These are phyloP conservation scores for Caerostris darwini DNA, from an alignment of 1,140 invertebrate species.

Conservation along the genomic window DNA sequence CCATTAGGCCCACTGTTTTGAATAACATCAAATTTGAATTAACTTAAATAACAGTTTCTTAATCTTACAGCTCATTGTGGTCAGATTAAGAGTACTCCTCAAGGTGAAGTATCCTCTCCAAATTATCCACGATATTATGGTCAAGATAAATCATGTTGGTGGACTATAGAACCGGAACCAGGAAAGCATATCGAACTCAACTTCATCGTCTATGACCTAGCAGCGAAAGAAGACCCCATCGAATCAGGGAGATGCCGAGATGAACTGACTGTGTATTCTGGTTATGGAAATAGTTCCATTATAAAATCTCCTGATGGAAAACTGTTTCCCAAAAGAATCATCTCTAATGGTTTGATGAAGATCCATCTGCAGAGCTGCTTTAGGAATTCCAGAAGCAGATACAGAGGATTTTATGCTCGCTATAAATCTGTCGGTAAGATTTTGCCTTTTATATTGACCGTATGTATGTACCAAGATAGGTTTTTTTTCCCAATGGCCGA, in stretches of 20 bases:
- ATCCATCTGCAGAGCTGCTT: constrained; percentile 79
- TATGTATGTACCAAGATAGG: too few relatives aligned
- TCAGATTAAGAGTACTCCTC: constrained; percentile 47
- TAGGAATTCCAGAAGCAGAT: constrained; percentile 79
- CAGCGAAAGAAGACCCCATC: constrained; percentile 71
- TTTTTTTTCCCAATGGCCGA: too few relatives aligned
- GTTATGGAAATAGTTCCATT: constrained; percentile 53
- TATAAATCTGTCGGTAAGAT: constrained; percentile 79
- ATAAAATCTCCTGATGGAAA: constrained; percentile 76
- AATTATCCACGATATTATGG: constrained; percentile 80
- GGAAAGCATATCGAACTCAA: constrained; percentile 79
- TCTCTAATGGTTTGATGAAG: constrained; percentile 79
- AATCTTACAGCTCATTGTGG: constrained; percentile 73
- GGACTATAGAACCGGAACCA: constrained; percentile 79
- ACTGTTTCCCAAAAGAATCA: constrained; percentile 79
- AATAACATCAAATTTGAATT: too few relatives aligned
- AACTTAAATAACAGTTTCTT: too few relatives aligned
- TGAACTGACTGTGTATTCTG: constrained; percentile 77
- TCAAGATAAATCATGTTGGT: constrained; percentile 79
- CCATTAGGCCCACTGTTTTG: too few relatives aligned
- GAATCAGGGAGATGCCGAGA: constrained; percentile 77
- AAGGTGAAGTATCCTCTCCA: constrained; percentile 79
- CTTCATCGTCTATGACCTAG: constrained; percentile 79
- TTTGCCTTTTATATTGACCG: too few relatives aligned
- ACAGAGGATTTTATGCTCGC: constrained; percentile 78